A percentile compares a stretch with the other conserved stretches of the same genome.
Evolutionary conservation across 2,797 vertebrate genomes (phyloP).

Genomic region (Sebastes steindachneri): DNA sequence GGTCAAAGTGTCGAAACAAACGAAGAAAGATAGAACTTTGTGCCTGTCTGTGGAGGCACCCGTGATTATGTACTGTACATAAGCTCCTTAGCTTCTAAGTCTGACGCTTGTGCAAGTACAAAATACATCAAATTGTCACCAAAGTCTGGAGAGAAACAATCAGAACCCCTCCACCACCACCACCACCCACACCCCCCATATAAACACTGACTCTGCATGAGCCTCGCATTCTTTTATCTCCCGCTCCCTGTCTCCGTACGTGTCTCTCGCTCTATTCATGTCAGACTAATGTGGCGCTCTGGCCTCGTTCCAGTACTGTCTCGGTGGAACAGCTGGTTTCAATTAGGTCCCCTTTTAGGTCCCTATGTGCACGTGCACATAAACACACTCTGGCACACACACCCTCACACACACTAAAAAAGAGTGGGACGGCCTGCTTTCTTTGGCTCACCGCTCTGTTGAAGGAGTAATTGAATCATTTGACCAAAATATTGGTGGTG

Average conservation of each 20-base stretch:
- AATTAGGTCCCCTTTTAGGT: slow-evolving; percentile 79
- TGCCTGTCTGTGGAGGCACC: neutral
- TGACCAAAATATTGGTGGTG: slow-evolving; percentile 74
- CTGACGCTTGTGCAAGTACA: slow-evolving; percentile 17
- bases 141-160: slow-evolving; percentile 45
- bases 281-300: slow-evolving; percentile 74
- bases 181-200: neutral
- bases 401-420: neutral
- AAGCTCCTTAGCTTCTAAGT: slow-evolving; percentile 20
- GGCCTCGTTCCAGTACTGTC: slow-evolving; percentile 79
- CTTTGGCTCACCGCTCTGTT: slow-evolving; percentile 76
- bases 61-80: slow-evolving; percentile 1
- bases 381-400: neutral
- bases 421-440: slow-evolving; percentile 58
- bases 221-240: slow-evolving; percentile 11
- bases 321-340: slow-evolving; percentile 88
- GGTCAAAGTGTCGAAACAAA: slow-evolving; percentile 21
- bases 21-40: neutral
- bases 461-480: slow-evolving; percentile 84
- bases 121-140: slow-evolving; percentile 52
- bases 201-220: slow-evolving; percentile 24
- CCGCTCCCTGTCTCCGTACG: neutral
- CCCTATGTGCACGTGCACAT: neutral
- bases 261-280: slow-evolving; percentile 53
- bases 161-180: neutral